Evolutionary conservation across 2,113 vertebrate species (phyloP).

Genomic region (Rhodinocichla rosea): DNA sequence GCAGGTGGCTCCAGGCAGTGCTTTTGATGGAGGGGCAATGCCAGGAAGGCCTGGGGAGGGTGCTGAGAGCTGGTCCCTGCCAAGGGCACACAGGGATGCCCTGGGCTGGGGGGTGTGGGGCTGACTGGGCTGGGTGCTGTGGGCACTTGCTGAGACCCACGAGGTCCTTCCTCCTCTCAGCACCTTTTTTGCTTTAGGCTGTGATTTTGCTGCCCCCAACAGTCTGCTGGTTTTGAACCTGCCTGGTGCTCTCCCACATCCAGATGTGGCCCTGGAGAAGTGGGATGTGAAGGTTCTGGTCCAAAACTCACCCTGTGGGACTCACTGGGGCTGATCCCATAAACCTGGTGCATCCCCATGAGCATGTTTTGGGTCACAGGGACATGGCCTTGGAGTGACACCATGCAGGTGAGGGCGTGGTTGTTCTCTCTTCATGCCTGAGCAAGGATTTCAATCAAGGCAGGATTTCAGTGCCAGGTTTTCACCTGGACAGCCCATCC

Average conservation of each 20-base stretch:
- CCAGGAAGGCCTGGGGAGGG: not conserved
- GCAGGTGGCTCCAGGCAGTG: not conserved
- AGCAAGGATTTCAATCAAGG: not conserved
- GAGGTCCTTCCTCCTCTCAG: not conserved
- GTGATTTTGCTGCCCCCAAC: conserved; percentile 69
- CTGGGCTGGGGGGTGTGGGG: not conserved
- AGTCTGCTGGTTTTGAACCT: conserved; percentile 51
- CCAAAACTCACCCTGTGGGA: not conserved
- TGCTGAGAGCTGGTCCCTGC: not conserved
- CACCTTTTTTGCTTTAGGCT: conserved; percentile 43
- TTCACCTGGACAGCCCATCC: not conserved
- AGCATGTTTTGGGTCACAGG: not conserved
- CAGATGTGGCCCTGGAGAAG: not conserved
- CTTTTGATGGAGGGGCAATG: not conserved
- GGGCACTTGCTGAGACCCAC: not conserved
- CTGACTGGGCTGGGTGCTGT: not conserved
- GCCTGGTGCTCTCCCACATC: not conserved
- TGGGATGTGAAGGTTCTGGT: not conserved
- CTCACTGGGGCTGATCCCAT: not conserved
- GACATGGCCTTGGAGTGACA: not conserved
- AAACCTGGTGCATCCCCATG: not conserved
- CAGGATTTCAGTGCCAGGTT: not conserved
- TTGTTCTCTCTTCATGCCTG: not conserved
- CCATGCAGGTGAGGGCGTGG: rapidly evolving
- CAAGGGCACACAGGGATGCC: not conserved